Conservation (phyloP, 2,797 vertebrate genomes). For the Brachyalestes nurse region DNA sequence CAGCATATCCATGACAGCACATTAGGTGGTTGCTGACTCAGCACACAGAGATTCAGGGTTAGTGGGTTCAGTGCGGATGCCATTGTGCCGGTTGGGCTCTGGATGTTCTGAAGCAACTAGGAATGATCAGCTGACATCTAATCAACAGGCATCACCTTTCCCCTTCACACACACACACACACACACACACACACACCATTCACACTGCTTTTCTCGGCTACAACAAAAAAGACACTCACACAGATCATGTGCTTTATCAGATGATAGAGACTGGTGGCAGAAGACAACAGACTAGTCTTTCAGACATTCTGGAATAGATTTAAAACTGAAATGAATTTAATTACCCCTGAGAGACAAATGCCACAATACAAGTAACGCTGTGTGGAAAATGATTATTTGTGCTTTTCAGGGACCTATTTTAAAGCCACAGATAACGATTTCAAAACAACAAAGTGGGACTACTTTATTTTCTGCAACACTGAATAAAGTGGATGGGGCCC, state of each 20-base stretch:
- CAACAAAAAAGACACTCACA: neutral
- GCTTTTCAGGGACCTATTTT: neutral
- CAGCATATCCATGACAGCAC: conserved; percentile 7
- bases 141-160: neutral
- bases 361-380: neutral
- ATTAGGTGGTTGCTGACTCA: conserved; percentile 29
- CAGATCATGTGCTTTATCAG: neutral
- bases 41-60: neutral
- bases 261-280: neutral
- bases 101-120: neutral
- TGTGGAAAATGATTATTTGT: neutral
- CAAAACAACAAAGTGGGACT: neutral
- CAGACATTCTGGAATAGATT: neutral
- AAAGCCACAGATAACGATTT: neutral
- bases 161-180: neutral
- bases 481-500: neutral
- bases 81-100: neutral
- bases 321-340: neutral
- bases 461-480: neutral
- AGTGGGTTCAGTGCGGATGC: conserved; percentile 4
- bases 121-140: conserved; percentile 5
- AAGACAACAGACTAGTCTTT: neutral
- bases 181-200: neutral
- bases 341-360: neutral
- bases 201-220: neutral